Conservation (phyloP, 23 tunicate species). For the Oikopleura dioica region DNA sequence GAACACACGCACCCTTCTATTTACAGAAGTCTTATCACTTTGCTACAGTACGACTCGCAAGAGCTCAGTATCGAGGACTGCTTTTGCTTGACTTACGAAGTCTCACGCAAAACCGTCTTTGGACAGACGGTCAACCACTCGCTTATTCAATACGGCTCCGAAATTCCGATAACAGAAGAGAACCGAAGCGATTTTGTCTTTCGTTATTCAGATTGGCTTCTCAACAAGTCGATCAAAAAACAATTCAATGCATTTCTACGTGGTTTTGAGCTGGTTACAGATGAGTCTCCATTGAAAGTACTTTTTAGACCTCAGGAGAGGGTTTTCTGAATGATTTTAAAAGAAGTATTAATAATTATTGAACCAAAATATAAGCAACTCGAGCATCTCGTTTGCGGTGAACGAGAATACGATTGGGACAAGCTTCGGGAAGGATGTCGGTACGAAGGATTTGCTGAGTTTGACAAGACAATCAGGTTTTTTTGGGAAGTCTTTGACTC, state of each 20-base stretch:
- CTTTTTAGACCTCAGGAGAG: no score
- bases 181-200: constrained; percentile 43
- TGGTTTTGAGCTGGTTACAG: no score
- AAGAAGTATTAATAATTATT: no score
- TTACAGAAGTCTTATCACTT: constrained; percentile 19
- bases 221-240: constrained; percentile 38
- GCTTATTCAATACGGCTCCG: background rate
- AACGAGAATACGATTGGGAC: no score
- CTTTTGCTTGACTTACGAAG: constrained; percentile 47
- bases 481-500: no score
- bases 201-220: constrained; percentile 31
- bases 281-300: no score
- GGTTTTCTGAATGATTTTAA: no score
- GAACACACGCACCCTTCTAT: constrained; percentile 46
- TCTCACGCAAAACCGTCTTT: constrained; percentile 12
- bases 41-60: constrained; percentile 15
- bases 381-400: no score
- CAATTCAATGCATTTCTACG: constrained; percentile 38
- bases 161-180: constrained; percentile 30
- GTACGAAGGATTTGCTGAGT: no score
- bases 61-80: constrained; percentile 30
- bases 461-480: no score
- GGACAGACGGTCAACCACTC: background rate
- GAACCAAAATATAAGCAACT: no score
- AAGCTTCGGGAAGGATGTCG: no score